Conservation (phyloP, 2,888 invertebrate species). For the Dynastes hyllus region DNA sequence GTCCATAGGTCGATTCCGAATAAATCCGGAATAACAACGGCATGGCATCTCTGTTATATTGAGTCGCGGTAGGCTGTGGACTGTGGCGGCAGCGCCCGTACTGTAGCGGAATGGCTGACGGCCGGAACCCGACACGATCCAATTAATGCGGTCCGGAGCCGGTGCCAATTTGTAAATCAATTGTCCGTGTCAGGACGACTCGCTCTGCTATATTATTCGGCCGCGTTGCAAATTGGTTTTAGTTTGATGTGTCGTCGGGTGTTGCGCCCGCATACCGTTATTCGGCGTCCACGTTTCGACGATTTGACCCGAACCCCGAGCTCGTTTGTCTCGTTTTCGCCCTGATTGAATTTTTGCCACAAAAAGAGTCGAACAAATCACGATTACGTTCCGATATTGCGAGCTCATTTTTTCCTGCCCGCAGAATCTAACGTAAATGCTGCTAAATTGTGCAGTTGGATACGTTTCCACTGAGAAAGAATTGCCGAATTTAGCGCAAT, state of each 20-base stretch:
- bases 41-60: too few species aligned
- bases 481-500: too few species aligned
- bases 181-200: constrained; percentile 42
- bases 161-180: constrained; percentile 48
- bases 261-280: constrained; percentile 6
- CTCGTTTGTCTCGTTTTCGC: not conserved
- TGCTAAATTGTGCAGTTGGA: too few species aligned
- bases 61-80: too few species aligned
- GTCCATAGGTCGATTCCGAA: too few species aligned
- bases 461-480: too few species aligned
- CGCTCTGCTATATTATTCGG: constrained; percentile 33
- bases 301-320: not conserved
- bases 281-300: not conserved
- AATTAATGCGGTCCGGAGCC: constrained; percentile 42
- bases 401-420: not conserved
- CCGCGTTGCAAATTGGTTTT: constrained; percentile 45
- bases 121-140: constrained; percentile 39
- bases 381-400: not conserved
- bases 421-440: too few species aligned
- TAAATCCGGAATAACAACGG: too few species aligned
- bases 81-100: not conserved
- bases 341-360: constrained; percentile 1
- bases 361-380: too few species aligned
- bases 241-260: constrained; percentile 24
- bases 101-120: not conserved